Base-by-base conservation (phyloP, 2,113 vertebrate species). In the Indicator indicator region DNA sequence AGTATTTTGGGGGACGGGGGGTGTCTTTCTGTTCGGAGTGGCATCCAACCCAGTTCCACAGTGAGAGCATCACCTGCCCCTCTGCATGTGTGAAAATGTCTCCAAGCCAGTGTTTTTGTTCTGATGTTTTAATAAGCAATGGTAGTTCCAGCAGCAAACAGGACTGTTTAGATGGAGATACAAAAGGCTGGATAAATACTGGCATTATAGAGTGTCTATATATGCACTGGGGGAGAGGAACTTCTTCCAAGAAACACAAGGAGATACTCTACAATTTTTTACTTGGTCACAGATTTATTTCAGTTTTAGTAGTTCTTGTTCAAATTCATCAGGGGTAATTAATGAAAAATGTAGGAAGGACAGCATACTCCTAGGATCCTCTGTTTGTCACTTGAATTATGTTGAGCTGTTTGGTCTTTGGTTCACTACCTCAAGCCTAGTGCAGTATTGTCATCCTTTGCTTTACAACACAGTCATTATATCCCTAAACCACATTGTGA, bases 381-480 rank as follows among this genome's bases (percentile, higher is more conserved):
- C 95, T 74, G 84, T 97, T 96, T 96, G 97, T 88, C 36, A 84
- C 95, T 96, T 98, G 97, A 98, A 96, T 98, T 98, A 98, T 97
- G 96, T 97, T 72, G 97, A 94, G 96, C 95, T 97, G 96, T 97
- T 98, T 98, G 97, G 97, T 98, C 98, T 98, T 97, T 97, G 98
- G 97, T 98, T 98, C 97, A 93, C 96, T 97, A 97, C 97, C 97
- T 97, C 96, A 96, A 97, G 96, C 97, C 96, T 95, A 96, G 96
- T 97, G 96, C 96, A 95, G 97, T 96, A 97, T 98, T 98, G 98
- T 98, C 98, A 98, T 98, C 97, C 97, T 95, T 97, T 97, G 95
- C 98, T 98, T 98, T 98, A 98, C 98, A 98, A 97, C 97, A 96
- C 97, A 98, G 97, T 98, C 98, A 98, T 98, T 98, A 98, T 98